phyloP scores from a whole-genome alignment of 1,140 invertebrate species.

The Drosophila cardini region DNA sequence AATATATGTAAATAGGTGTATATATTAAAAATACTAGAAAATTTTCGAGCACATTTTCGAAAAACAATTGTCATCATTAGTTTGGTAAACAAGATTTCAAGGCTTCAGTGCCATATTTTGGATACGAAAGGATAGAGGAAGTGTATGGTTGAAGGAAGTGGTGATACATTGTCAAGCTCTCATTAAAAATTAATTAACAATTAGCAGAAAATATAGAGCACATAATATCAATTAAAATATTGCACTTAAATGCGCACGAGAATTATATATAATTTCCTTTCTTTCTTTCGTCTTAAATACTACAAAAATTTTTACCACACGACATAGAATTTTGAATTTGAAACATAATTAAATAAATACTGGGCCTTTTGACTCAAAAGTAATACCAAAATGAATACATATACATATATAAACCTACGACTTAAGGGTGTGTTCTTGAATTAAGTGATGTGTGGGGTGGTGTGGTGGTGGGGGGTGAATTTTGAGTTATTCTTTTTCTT shows the following conservation, averaged over 20 bases:
- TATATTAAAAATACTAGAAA: slow-evolving; percentile 68
- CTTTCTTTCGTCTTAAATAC: slow-evolving; percentile 41
- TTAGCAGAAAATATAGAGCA: slow-evolving; percentile 68
- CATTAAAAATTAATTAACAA: slow-evolving; percentile 82
- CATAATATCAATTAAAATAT: slow-evolving; percentile 70
- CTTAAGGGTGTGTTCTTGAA: slow-evolving; percentile 13
- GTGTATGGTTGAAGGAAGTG: background rate
- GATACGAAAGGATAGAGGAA: background rate
- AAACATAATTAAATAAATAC: slow-evolving; percentile 51
- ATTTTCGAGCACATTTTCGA: slow-evolving; percentile 65
- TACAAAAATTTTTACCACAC: slow-evolving; percentile 43
- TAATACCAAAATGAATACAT: slow-evolving; percentile 62
- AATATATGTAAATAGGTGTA: slow-evolving; percentile 3
- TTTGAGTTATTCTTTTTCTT: slow-evolving; percentile 19
- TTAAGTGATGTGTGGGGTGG: slow-evolving; percentile 9
- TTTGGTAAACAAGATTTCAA: slow-evolving; percentile 46
- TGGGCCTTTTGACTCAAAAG: slow-evolving; percentile 47
- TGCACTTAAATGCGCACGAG: slow-evolving; percentile 69
- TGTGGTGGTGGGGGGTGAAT: background rate
- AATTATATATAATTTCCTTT: slow-evolving; percentile 57
- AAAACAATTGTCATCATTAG: slow-evolving; percentile 44
- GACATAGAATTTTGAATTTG: slow-evolving; percentile 35
- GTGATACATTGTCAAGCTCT: slow-evolving; percentile 70
- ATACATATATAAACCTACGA: slow-evolving; percentile 54
- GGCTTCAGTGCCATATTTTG: slow-evolving; percentile 2